Evolutionary conservation across 2,113 vertebrate genomes (phyloP).

Genomic region (Psilopsiagon aymara): DNA sequence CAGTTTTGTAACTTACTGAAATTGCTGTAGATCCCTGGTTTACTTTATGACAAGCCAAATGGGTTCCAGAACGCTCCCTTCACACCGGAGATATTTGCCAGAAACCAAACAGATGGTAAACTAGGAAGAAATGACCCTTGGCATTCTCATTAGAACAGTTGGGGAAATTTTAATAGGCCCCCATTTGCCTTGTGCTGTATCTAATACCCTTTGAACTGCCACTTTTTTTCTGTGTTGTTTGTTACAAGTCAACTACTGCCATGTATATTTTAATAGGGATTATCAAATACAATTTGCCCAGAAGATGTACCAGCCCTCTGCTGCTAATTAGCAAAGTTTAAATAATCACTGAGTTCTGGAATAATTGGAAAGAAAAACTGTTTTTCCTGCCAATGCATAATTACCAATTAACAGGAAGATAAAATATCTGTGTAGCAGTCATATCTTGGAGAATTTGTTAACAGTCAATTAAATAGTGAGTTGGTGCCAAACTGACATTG

Average conservation of each 20-base stretch:
- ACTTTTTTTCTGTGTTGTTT: slow-evolving; percentile 53
- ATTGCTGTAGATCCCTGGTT: slow-evolving; percentile 63
- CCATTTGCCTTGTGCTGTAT: slow-evolving; percentile 72
- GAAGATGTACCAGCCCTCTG: slow-evolving; percentile 72
- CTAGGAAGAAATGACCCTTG: slow-evolving; percentile 77
- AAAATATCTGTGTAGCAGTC: slow-evolving; percentile 72
- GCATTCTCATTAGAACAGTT: slow-evolving; percentile 81
- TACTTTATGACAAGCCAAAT: slow-evolving; percentile 73
- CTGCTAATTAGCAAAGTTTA: slow-evolving; percentile 82
- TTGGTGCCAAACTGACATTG: slow-evolving; percentile 66
- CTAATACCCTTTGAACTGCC: slow-evolving; percentile 79
- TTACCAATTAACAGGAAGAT: slow-evolving; percentile 82
- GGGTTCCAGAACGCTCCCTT: slow-evolving; percentile 69
- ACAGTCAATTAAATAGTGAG: slow-evolving; percentile 76
- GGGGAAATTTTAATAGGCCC: slow-evolving; percentile 78
- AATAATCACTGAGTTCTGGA: slow-evolving; percentile 77
- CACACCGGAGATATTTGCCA: slow-evolving; percentile 72
- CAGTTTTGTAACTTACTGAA: slow-evolving; percentile 44
- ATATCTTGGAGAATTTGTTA: slow-evolving; percentile 77
- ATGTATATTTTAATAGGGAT: slow-evolving; percentile 82
- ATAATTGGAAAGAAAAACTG: slow-evolving; percentile 77
- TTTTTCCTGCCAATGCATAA: slow-evolving; percentile 81
- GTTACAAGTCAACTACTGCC: slow-evolving; percentile 76
- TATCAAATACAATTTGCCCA: slow-evolving; percentile 81
- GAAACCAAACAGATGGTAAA: slow-evolving; percentile 82